Conservation (phyloP, 2,888 invertebrate species). For the Metallyticus violacea region DNA sequence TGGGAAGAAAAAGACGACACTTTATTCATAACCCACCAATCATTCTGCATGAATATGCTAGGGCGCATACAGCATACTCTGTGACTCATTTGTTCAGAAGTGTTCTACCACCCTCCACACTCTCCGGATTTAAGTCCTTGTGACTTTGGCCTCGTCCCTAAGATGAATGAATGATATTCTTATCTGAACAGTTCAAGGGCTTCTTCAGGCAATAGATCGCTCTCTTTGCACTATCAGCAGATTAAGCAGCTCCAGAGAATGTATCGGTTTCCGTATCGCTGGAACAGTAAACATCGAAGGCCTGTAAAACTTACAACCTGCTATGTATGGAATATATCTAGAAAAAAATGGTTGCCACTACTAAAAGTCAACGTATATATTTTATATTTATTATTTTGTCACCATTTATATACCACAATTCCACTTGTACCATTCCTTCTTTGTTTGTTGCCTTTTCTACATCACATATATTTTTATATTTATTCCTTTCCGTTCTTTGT, state of each 20-base stretch:
- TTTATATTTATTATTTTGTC: background rate
- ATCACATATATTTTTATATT: too few relatives aligned
- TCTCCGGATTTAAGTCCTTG: background rate
- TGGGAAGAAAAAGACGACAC: background rate
- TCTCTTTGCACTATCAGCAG: background rate
- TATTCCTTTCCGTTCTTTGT: too few relatives aligned
- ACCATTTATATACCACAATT: too few relatives aligned
- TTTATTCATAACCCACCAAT: background rate
- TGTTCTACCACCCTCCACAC: background rate
- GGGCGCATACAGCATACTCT: background rate
- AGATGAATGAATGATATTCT: background rate
- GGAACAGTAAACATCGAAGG: background rate
- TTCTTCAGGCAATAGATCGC: background rate
- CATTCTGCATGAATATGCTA: background rate
- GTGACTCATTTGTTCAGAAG: background rate
- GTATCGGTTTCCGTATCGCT: background rate
- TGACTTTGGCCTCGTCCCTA: background rate
- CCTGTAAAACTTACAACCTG: background rate
- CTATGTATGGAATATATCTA: background rate
- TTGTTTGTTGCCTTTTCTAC: too few relatives aligned
- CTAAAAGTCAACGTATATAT: background rate
- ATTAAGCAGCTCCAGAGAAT: too few relatives aligned
- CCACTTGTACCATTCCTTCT: too few relatives aligned
- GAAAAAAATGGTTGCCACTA: background rate
- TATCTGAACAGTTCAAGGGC: background rate